Evolutionary conservation across 2,113 vertebrate species (phyloP).

Genomic region (Ictalurus furcatus): DNA sequence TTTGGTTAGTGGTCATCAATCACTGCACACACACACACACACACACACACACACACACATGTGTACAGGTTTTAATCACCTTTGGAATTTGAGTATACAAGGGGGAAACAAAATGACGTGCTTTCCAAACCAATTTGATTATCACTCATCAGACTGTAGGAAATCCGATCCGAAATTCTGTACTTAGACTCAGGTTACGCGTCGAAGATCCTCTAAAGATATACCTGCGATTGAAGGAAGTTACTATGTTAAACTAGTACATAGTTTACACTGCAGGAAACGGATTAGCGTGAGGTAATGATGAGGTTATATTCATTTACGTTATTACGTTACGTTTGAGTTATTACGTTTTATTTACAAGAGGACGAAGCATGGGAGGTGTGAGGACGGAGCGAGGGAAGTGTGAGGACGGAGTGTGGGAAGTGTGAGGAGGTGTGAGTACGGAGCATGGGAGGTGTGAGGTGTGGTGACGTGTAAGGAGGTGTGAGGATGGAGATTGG

Average conservation of each 20-base stretch:
- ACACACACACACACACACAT: slow-evolving; percentile 34
- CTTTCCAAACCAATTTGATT: background rate
- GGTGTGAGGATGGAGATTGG: no score
- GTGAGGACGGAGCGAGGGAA: no score
- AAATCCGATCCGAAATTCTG: background rate
- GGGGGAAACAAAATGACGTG: background rate
- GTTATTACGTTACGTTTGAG: no score
- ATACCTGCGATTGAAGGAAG: background rate
- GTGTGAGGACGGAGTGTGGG: no score
- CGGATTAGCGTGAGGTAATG: no score
- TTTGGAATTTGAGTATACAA: background rate
- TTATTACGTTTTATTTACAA: no score
- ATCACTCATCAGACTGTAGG: background rate
- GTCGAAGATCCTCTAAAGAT: background rate
- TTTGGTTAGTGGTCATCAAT: slow-evolving; percentile 41
- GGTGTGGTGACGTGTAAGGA: no score
- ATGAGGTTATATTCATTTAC: no score
- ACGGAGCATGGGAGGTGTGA: no score
- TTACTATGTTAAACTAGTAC: background rate
- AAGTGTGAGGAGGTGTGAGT: no score
- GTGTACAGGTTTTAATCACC: background rate
- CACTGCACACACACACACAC: slow-evolving; percentile 17
- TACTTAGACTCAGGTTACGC: no score
- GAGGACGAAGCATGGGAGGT: no score
- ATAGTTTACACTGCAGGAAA: background rate